Percentiles rank a stretch among this genome's conserved stretches.
These are phyloP conservation scores for Protomyctophum bolini DNA, from an alignment of 2,113 vertebrate genomes.

Conservation along the genomic window DNA sequence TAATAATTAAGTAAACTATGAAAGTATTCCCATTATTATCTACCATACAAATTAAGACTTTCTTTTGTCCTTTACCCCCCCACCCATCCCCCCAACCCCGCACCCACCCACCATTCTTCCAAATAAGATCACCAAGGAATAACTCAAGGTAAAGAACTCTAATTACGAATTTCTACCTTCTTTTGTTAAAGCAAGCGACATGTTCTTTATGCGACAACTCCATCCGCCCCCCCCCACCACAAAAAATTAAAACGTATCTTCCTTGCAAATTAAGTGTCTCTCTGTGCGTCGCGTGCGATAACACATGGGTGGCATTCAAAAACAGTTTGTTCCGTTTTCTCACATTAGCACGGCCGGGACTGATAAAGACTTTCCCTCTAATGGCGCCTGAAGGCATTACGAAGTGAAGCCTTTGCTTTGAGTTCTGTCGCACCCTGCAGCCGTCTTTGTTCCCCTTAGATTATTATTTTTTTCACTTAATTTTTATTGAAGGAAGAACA, in stretches of 20 bases:
- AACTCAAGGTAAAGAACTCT: constrained; percentile 69
- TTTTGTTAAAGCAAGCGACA: constrained; percentile 26
- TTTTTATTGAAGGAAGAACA: too few species aligned
- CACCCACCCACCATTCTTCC: neutral
- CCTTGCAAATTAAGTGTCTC: constrained; percentile 14
- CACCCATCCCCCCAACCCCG: neutral
- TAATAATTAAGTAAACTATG: constrained; percentile 25
- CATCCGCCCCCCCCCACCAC: too few species aligned
- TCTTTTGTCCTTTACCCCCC: constrained; percentile 43
- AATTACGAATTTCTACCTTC: constrained; percentile 40
- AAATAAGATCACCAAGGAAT: constrained; percentile 71
- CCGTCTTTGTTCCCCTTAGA: too few species aligned
- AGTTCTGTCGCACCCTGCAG: constrained; percentile 37
- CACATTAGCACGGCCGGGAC: constrained; percentile 18
- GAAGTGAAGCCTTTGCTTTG: constrained; percentile 32
- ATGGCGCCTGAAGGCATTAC: constrained; percentile 8
- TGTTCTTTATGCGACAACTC: constrained; percentile 41
- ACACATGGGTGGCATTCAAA: constrained; percentile 27
- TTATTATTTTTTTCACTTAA: too few species aligned
- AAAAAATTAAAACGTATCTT: neutral
- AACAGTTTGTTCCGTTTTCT: constrained; percentile 29
- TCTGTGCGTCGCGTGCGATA: too few species aligned
- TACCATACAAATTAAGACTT: constrained; percentile 44
- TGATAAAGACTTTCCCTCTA: constrained; percentile 40
- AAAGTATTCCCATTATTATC: constrained; percentile 46